Percentiles rank a stretch among this genome's conserved stretches.
These are phyloP conservation scores for Drosophila affinis DNA, from an alignment of 2,888 invertebrate species.

Conservation along the genomic window DNA sequence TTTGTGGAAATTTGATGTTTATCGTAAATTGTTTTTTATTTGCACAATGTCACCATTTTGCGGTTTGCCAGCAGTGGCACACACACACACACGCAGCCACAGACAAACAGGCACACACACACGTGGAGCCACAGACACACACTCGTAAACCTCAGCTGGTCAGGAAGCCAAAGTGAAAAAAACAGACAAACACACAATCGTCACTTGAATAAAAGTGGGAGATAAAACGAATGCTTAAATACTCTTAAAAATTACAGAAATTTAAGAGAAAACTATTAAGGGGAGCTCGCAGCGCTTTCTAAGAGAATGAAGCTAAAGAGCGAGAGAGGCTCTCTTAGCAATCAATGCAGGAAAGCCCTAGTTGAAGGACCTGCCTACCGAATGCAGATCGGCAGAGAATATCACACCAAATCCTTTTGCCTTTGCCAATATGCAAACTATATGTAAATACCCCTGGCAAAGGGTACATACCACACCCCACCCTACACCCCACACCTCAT, in stretches of 20 bases:
- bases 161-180: constrained; percentile 13
- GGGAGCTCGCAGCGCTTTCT: no score
- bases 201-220: not conserved
- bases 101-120: constrained; percentile 15
- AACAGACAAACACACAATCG: no score
- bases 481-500: no score
- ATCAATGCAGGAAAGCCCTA: no score
- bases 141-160: constrained; percentile 9
- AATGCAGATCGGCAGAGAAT: no score
- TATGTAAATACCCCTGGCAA: not conserved
- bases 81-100: constrained; percentile 12
- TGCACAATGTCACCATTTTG: constrained; percentile 80
- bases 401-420: no score
- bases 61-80: constrained; percentile 64
- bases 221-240: not conserved
- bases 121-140: constrained; percentile 1
- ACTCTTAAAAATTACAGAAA: not conserved
- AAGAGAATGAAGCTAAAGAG: no score
- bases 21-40: constrained; percentile 83
- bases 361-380: no score
- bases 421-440: no score
- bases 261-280: no score
- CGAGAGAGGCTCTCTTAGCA: no score
- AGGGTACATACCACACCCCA: constrained; percentile 1
- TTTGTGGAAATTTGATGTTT: constrained; percentile 84